Percentiles rank a stretch among this genome's conserved stretches.
phyloP scores from a whole-genome alignment of 2,888 invertebrate genomes.

The Andrena bicolor region DNA sequence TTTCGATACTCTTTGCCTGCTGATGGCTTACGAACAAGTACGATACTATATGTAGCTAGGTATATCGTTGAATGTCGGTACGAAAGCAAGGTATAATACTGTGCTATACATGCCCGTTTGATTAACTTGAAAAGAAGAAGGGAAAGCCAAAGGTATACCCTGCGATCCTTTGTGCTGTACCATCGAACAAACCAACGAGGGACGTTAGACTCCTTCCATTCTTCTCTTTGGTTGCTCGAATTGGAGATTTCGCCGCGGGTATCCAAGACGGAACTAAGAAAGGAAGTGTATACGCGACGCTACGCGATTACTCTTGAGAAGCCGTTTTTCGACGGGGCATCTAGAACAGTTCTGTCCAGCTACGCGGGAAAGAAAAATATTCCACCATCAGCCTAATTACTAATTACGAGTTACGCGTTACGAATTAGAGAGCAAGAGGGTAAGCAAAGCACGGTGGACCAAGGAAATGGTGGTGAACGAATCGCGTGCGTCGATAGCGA shows the following conservation, averaged over 20 bases:
- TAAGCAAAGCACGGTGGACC: constrained; percentile 46
- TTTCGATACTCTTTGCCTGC: neutral
- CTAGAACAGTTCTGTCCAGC: neutral
- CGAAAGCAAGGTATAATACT: neutral
- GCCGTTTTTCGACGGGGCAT: constrained; percentile 13
- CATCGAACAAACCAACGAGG: constrained; percentile 41
- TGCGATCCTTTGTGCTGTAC: constrained; percentile 51
- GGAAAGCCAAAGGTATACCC: constrained; percentile 58
- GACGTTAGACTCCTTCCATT: constrained; percentile 52
- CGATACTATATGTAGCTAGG: too few relatives aligned
- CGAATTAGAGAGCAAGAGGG: constrained; percentile 15
- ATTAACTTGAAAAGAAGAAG: constrained; percentile 49
- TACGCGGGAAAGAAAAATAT: neutral
- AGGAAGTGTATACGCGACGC: constrained; percentile 24
- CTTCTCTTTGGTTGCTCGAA: constrained; percentile 71
- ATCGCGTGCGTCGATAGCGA: constrained; percentile 57
- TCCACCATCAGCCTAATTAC: neutral
- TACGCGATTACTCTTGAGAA: neutral
- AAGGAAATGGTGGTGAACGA: constrained; percentile 50
- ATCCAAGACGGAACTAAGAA: constrained; percentile 53
- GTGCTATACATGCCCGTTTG: constrained; percentile 26
- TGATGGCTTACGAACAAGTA: neutral
- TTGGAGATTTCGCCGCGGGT: constrained; percentile 81
- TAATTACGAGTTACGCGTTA: too few relatives aligned
- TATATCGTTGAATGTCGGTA: neutral